Base-by-base conservation (phyloP, 1,140 invertebrate species). In the Papilio aristodemus region DNA sequence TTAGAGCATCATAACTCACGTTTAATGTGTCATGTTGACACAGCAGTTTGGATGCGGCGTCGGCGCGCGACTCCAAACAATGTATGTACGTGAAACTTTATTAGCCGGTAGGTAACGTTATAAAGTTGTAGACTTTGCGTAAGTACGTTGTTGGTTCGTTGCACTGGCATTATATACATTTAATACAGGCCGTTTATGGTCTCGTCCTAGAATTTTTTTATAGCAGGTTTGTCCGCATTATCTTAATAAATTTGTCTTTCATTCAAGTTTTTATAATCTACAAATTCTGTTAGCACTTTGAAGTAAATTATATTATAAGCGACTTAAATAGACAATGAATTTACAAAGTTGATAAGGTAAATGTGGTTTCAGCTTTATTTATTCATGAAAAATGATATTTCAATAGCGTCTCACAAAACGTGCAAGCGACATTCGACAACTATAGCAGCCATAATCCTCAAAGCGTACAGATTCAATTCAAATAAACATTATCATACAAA, bases 21-120 rank as follows among this genome's bases (percentile, higher is more conserved):
- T 66, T 66, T 66, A 46, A 66, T 66, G 41, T 66, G 62, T 66
- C 62, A 66, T 43, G 62, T 66, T 66, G 62, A 66, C 32, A 46
- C 41, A 25, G 39, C 62, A 66, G 58, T 60, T 50, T 50, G 9
- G 41, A 50, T 64, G 17, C 25, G 60, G 19, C 14, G 39, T 22
- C 4, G 25, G 57, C 17, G 9, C 38, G 38, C 39, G 8, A 22
- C 46, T 50, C 9, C 17, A 66, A 66, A 66, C 41, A 66, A 43
- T 17, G 6, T 19, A 64, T 64, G 38, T 32, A 66, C 62, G 39
- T 46, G 19, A 64, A 64, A 64, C 22, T 66, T 66, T 46, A 66
- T 46, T 43, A 46, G 41, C 19, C 6, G n/a, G 14, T 43, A 63
- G 19, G 38, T 63, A 46, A 43, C 38, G 62, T 46, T 64, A 46